phyloP scores from a whole-genome alignment of 2,113 vertebrate genomes.

The Neodontobutis hainanensis region DNA sequence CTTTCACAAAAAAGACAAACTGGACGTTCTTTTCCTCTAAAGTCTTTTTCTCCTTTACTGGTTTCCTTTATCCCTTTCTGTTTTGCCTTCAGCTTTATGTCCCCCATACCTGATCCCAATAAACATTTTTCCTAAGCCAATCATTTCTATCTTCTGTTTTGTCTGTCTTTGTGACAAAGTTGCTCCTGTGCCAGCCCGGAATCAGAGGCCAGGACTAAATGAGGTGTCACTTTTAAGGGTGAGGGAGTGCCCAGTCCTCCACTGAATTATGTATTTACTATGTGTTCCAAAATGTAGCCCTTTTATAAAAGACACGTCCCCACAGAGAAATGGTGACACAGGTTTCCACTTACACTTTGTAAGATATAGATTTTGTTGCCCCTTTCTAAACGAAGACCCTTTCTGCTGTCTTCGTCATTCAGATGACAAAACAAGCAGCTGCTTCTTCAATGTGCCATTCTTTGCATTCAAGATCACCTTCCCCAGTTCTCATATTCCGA shows the following conservation, averaged over 20 bases:
- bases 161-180: conserved; percentile 52
- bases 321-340: conserved; percentile 36
- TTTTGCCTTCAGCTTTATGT: background rate
- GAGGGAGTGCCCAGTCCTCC: conserved; percentile 46
- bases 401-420: conserved; percentile 75
- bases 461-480: conserved; percentile 97
- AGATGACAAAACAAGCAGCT: conserved; percentile 95
- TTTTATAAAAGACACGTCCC: conserved; percentile 57
- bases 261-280: conserved; percentile 74
- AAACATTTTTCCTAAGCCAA: conserved; percentile 32
- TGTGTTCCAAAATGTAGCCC: conserved; percentile 68
- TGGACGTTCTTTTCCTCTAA: conserved; percentile 68
- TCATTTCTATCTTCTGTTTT: conserved; percentile 37
- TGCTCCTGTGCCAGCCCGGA: conserved; percentile 57
- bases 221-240: conserved; percentile 52
- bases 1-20: conserved; percentile 82
- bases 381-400: conserved; percentile 59
- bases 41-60: conserved; percentile 10
- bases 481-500: conserved; percentile 97
- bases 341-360: conserved; percentile 71
- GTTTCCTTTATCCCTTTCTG: background rate
- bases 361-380: conserved; percentile 73
- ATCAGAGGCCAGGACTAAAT: conserved; percentile 69
- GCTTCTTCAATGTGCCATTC: conserved; percentile 96
- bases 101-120: conserved; percentile 19